Conservation (phyloP, 2,888 invertebrate species). For the Alitta virens region DNA sequence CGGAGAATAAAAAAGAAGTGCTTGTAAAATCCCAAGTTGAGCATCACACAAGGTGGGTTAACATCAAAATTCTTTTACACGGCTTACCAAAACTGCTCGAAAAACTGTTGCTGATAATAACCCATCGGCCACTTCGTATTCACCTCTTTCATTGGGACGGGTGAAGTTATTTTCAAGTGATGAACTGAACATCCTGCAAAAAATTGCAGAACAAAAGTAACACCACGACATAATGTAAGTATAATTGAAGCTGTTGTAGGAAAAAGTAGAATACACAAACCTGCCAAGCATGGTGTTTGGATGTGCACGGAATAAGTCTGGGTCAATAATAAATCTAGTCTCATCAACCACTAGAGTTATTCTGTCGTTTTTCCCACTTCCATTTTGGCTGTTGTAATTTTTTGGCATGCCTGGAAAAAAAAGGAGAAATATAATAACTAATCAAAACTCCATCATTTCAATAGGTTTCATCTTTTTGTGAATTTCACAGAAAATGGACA, state of each 20-base stretch:
- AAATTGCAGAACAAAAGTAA: no score
- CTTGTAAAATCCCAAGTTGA: no score
- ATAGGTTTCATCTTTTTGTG: no score
- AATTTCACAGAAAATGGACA: no score
- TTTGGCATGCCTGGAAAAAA: no score
- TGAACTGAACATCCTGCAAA: conserved; percentile 87
- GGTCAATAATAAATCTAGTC: conserved; percentile 90
- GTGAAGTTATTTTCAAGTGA: conserved; percentile 78
- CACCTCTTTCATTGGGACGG: conserved; percentile 92
- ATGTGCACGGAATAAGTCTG: conserved; percentile 86
- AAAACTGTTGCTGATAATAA: conserved; percentile 94
- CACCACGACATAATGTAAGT: no score
- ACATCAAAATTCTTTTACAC: not conserved
- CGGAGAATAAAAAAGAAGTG: not conserved
- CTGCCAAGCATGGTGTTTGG: conserved; percentile 98
- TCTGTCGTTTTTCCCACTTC: conserved; percentile 20
- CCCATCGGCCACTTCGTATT: conserved; percentile 95
- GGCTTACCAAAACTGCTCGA: conserved; percentile 75
- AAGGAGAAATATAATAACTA: no score
- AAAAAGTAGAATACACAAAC: conserved; percentile 46
- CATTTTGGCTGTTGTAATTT: no score
- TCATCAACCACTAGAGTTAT: conserved; percentile 84
- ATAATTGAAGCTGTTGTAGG: no score
- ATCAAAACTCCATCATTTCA: no score
- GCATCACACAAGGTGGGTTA: no score